Evolutionary conservation across 37 sponge, comb jelly and placozoan species (phyloP).

Genomic region (Beroe forskalii): DNA sequence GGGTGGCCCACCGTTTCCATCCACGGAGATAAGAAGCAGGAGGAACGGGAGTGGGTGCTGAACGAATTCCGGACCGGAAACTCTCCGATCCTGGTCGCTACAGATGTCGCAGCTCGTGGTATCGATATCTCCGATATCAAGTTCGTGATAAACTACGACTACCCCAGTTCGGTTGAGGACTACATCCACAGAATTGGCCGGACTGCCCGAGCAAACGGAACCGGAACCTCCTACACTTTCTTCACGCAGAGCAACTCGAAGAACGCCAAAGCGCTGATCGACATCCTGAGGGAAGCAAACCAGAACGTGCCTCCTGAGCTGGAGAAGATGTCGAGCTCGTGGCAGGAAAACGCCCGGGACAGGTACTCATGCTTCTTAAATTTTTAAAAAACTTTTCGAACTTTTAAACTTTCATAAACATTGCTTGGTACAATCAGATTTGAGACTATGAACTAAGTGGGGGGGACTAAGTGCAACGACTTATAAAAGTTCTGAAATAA

Average conservation of each 20-base stretch:
- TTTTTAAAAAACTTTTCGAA: too few species aligned
- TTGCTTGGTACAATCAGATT: too few species aligned
- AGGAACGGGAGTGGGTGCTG: constrained; percentile 66
- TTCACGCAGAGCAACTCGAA: constrained; percentile 66
- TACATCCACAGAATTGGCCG: constrained; percentile 68
- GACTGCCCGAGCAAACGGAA: constrained; percentile 66
- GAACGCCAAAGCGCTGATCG: constrained; percentile 57
- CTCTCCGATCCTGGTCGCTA: constrained; percentile 65
- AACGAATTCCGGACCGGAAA: constrained; percentile 66
- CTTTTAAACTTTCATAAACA: too few species aligned
- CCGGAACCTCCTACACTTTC: constrained; percentile 66
- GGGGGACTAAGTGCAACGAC: too few species aligned
- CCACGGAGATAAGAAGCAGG: constrained; percentile 69
- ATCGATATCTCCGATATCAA: constrained; percentile 66
- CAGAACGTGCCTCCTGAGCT: constrained; percentile 66
- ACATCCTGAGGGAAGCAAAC: constrained; percentile 63
- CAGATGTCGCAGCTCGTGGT: constrained; percentile 68
- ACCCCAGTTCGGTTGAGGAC: constrained; percentile 66
- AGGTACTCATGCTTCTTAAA: too few species aligned
- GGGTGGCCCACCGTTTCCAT: constrained; percentile 66
- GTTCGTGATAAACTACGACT: constrained; percentile 66
- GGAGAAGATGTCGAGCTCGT: constrained; percentile 44
- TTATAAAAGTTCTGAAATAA: too few species aligned
- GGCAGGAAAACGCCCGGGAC: constrained; percentile 8
- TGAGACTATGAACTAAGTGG: too few species aligned